Percentiles rank a stretch among this genome's conserved stretches.
Evolutionary conservation across 2,113 vertebrate species (phyloP).

Genomic region (Anarhynchus alexandrinus): DNA sequence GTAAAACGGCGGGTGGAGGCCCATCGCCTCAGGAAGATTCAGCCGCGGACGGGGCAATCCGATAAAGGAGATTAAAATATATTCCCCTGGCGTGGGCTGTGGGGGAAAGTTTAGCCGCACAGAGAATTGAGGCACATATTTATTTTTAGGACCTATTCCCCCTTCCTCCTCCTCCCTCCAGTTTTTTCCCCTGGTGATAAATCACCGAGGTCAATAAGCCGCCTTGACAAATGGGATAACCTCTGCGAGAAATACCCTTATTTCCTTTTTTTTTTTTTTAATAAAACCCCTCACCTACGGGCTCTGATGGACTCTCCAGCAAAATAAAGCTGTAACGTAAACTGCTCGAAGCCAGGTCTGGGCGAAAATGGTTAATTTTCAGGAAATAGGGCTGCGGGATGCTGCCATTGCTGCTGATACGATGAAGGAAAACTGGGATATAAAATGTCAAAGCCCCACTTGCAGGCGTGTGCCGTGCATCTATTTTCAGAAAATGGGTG

Average conservation of each 20-base stretch:
- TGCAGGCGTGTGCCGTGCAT: accelerated
- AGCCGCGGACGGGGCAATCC: not conserved
- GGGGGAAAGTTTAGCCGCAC: not conserved
- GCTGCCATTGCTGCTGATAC: accelerated
- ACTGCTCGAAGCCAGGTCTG: not conserved
- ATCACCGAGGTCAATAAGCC: not conserved
- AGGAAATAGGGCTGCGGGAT: not conserved
- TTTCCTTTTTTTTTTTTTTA: not conserved
- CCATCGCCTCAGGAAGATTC: not conserved
- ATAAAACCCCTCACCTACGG: not conserved
- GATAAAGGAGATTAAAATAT: not conserved
- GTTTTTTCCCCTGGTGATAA: not conserved
- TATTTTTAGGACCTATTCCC: not conserved
- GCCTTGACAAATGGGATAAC: not conserved
- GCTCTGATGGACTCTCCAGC: not conserved
- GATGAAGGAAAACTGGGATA: not conserved
- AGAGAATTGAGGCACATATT: not conserved
- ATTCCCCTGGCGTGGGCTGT: not conserved
- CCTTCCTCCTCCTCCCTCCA: not conserved
- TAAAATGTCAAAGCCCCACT: not conserved
- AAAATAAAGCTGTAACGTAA: not conserved
- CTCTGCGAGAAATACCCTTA: accelerated
- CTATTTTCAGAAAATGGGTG: not conserved
- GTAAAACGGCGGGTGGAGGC: not conserved
- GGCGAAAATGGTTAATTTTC: not conserved